These are phyloP conservation scores for Tuta absoluta DNA, from an alignment of 2,888 invertebrate genomes.

Conservation along the genomic window DNA sequence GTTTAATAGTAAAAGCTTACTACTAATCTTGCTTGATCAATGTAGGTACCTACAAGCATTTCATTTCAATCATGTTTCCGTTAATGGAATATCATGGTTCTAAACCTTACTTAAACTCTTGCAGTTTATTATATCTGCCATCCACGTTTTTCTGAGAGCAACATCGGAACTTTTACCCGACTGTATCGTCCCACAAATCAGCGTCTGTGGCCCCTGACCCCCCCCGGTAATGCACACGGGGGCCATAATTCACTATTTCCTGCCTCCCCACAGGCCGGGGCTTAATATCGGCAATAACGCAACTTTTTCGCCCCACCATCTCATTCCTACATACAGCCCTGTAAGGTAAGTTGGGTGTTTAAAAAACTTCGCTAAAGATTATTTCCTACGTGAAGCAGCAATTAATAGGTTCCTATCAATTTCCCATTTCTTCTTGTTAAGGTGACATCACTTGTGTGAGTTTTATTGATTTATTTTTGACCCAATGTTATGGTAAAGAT, in stretches of 20 bases:
- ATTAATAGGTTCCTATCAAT: too few species aligned
- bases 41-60: too few species aligned
- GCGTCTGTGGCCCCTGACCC: constrained; percentile 11
- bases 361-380: neutral
- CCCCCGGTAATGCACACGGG: constrained; percentile 45
- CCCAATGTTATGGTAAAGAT: too few species aligned
- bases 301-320: constrained; percentile 53
- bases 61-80: too few species aligned
- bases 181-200: constrained; percentile 14
- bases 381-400: neutral
- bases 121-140: too few species aligned
- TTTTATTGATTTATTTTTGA: too few species aligned
- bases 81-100: too few species aligned
- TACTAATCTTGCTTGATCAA: too few species aligned
- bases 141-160: neutral
- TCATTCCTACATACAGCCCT: constrained; percentile 13
- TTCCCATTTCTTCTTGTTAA: too few species aligned
- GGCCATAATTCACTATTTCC: constrained; percentile 61
- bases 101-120: too few species aligned
- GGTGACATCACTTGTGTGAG: too few species aligned
- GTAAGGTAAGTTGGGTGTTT: neutral
- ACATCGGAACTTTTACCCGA: neutral
- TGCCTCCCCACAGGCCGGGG: constrained; percentile 36
- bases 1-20: too few species aligned
- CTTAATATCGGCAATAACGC: constrained; percentile 70